Base-by-base conservation (phyloP, 2,888 invertebrate species). In the Pherbina coryleti region DNA sequence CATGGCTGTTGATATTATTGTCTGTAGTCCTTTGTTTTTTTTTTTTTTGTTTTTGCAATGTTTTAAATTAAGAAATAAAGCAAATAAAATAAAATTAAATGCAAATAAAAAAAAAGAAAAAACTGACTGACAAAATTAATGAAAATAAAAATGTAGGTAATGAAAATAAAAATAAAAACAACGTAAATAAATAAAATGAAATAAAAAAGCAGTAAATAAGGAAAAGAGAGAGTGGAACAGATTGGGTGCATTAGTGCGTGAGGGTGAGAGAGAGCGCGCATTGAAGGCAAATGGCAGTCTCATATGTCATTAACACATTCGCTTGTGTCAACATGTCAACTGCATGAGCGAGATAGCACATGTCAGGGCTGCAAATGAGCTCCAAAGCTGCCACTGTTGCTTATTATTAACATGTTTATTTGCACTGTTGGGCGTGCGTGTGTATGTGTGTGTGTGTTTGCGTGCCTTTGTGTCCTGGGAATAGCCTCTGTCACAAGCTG, bases 11-110 rank as follows among this genome's bases (percentile, higher is more conserved):
- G 57, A 14, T 53, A 22, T 44, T 75, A 67, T 55, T 70, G 70
- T 28, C 28, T 19, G 51, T 70, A 34, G 44, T 76, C 34, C 11
- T 69, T 5, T 66, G 51, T 22, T 55, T 75, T 25, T 60, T 44
- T 14, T 53, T 53, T 2, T 55, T 34, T 57, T 34, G 53, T 53
- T 76, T 53, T 37, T 71, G 53, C 69, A n/a, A 22, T 72, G 44
- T 44, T 28, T 72, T 22, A 73, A 73, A 73, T 73, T 73, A 73
- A 73, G 73, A 14, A 62, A 73, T 73, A 73, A 73, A 73, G 17
- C 8, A 73, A 62, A 60, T 60, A 49, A 60, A 73, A 73, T 49
- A 62, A 62, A 49, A 51, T 22, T 69, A 51, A 72, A 67, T 14
- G 57, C 55, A 72, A 72, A 67, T 34, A 55, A 75, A 25, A 62